Conservation (phyloP, 1,140 invertebrate genomes). For the Drosophila nigrodunni region DNA sequence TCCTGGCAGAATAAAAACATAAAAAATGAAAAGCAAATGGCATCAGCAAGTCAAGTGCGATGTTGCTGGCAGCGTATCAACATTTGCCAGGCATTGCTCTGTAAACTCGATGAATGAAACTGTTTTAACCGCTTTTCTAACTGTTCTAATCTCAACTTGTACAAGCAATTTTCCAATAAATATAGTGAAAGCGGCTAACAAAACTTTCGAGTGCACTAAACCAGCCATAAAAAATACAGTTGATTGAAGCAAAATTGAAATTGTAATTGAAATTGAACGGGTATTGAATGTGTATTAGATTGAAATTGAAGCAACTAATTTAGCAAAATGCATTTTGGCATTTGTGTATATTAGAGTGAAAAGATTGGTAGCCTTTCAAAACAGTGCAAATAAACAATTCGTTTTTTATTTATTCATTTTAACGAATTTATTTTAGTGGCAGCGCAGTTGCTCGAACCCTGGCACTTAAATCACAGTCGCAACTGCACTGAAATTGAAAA, state of each 20-base stretch:
- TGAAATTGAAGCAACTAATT: slow-evolving; percentile 53
- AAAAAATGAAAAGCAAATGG: slow-evolving; percentile 21
- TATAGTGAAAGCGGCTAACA: slow-evolving; percentile 34
- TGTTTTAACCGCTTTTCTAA: background rate
- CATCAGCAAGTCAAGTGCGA: slow-evolving; percentile 44
- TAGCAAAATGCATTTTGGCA: slow-evolving; percentile 49
- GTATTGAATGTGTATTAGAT: slow-evolving; percentile 49
- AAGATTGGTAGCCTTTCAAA: slow-evolving; percentile 59
- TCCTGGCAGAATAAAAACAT: slow-evolving; percentile 4
- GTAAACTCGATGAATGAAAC: slow-evolving; percentile 51
- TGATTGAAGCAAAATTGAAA: slow-evolving; percentile 57
- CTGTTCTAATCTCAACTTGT: slow-evolving; percentile 50
- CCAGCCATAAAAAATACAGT: slow-evolving; percentile 66
- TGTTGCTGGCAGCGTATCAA: slow-evolving; percentile 67
- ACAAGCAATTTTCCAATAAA: slow-evolving; percentile 52
- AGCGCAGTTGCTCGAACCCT: slow-evolving; percentile 17
- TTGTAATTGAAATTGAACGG: slow-evolving; percentile 44
- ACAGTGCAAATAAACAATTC: slow-evolving; percentile 16
- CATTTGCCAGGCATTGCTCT: slow-evolving; percentile 47
- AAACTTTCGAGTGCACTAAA: slow-evolving; percentile 44
- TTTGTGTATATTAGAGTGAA: slow-evolving; percentile 50
- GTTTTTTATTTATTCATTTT: slow-evolving; percentile 28
- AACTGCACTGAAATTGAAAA: slow-evolving; percentile 75
- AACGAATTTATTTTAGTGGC: slow-evolving; percentile 58
- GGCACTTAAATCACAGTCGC: slow-evolving; percentile 71